Percentiles rank a stretch among this genome's conserved stretches.
Conservation (phyloP, 2,113 vertebrate species). For the Zosterops japonicus region DNA sequence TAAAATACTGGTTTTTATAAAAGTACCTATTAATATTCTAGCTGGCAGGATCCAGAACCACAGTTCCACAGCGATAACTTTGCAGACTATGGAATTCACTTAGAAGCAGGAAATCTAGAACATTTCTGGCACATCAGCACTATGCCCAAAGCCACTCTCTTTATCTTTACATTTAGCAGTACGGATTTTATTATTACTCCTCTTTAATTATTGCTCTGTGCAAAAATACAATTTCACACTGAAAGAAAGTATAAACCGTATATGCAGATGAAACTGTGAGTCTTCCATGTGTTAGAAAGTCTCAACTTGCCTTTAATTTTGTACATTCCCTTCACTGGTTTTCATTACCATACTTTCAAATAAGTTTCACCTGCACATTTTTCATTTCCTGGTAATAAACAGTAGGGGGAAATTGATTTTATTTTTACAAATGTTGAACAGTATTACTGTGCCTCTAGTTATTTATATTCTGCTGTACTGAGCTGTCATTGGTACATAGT, state of each 20-base stretch:
- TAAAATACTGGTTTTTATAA: background rate
- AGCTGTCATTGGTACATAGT: background rate
- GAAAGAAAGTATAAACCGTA: background rate
- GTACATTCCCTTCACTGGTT: background rate
- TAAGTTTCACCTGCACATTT: background rate
- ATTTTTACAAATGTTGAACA: conserved; percentile 22
- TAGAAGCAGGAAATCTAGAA: background rate
- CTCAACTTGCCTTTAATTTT: background rate
- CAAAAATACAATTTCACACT: background rate
- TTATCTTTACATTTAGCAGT: background rate
- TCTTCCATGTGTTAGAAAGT: background rate
- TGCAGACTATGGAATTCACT: background rate
- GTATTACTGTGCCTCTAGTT: background rate
- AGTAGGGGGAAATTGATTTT: background rate
- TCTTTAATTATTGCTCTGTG: background rate
- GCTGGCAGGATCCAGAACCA: background rate
- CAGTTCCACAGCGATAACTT: background rate
- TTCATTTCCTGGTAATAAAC: conserved; percentile 30
- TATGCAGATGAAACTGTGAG: background rate
- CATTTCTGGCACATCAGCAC: background rate
- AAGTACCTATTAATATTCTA: background rate
- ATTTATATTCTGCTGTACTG: conserved; percentile 1
- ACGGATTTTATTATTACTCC: background rate
- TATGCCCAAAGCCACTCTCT: background rate
- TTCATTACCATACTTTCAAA: conserved; percentile 23